Percentiles rank a stretch among this genome's conserved stretches.
These are phyloP conservation scores for Plagodis dolabraria DNA, from an alignment of 2,888 invertebrate genomes.

Conservation along the genomic window DNA sequence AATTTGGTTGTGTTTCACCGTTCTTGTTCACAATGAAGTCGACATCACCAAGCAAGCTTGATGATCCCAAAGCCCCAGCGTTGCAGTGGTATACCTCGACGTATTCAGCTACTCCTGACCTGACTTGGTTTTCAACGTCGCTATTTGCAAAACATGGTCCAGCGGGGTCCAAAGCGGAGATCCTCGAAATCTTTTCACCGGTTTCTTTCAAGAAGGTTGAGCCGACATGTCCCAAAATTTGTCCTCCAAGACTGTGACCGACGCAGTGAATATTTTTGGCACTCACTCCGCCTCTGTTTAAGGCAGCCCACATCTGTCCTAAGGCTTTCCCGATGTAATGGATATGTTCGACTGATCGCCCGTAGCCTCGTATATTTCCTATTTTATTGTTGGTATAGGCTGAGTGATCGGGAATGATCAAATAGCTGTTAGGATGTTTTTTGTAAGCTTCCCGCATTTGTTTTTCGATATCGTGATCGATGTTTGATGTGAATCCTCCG, in stretches of 20 bases:
- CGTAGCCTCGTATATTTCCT: constrained; percentile 68
- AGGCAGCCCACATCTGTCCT: constrained; percentile 57
- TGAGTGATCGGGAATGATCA: constrained; percentile 77
- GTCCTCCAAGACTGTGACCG: constrained; percentile 75
- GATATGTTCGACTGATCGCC: constrained; percentile 69
- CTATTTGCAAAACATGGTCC: constrained; percentile 76
- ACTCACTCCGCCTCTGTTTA: constrained; percentile 59
- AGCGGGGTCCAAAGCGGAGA: constrained; percentile 75
- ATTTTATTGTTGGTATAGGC: constrained; percentile 67
- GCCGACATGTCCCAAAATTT: constrained; percentile 69
- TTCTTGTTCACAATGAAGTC: constrained; percentile 86
- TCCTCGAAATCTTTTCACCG: constrained; percentile 59
- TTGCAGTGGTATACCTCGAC: constrained; percentile 87
- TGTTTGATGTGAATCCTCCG: constrained; percentile 70
- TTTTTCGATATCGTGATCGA: constrained; percentile 66
- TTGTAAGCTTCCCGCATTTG: constrained; percentile 65
- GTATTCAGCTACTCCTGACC: constrained; percentile 82
- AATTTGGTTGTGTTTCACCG: constrained; percentile 83
- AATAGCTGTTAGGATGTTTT: constrained; percentile 65
- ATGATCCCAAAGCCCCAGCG: constrained; percentile 79
- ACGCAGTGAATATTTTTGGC: constrained; percentile 68
- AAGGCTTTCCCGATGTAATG: constrained; percentile 72
- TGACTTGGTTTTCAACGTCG: constrained; percentile 71
- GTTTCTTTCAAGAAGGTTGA: constrained; percentile 58
- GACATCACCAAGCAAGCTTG: constrained; percentile 78